Base-by-base conservation (phyloP, 2,797 vertebrate genomes). In the Sus cebifrons region DNA sequence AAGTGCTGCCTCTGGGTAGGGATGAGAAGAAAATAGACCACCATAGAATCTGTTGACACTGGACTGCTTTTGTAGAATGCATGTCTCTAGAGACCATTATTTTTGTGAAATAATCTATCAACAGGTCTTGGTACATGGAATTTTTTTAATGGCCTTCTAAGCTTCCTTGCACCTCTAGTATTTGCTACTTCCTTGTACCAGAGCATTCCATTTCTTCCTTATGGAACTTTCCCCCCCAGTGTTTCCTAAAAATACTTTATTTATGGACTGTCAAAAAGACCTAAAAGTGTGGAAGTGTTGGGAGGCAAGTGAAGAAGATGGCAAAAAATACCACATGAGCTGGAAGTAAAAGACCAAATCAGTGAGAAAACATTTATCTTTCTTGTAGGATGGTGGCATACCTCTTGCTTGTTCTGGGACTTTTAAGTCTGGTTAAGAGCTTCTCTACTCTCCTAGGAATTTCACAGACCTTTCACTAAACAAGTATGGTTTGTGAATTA, bases 391-490 rank as follows among this genome's bases (percentile, higher is more conserved):
- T 52, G 78, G 40, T n/a, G 62, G 23, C 52, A 74, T 16, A 83
- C 25, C 27, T 60, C 92, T 92, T n/a, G 18, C 20, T 81, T 67
- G 18, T 52, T n/a, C 60, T 58, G 58, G 44, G 52, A 74, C 60
- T 95, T 96, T 75, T 77, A 65, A 96, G 86, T 81, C 60, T 89
- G 25, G 73, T 74, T 81, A 58, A 86, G 93, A 67, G 44, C 75
- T 89, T 95, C 92, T 82, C 81, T 60, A 84, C n/a, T 92, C 67
- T n/a, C 75, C 36, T 60, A 49, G 68, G 67, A 93, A 95, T 74
- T 95, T 94, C 92, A 91, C 67, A 95, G 70, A 74, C 56, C 71
- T 88, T 83, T 90, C 74, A 85, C 58, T 89, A 56, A 97, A 75
- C 17, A 74, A 94, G 74, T 65, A 90, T n/a, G 62, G 32, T 73